A percentile compares a stretch with the other conserved stretches of the same genome.
Evolutionary conservation across 2,888 invertebrate species (phyloP).

Genomic region (Resseliella maxima): DNA sequence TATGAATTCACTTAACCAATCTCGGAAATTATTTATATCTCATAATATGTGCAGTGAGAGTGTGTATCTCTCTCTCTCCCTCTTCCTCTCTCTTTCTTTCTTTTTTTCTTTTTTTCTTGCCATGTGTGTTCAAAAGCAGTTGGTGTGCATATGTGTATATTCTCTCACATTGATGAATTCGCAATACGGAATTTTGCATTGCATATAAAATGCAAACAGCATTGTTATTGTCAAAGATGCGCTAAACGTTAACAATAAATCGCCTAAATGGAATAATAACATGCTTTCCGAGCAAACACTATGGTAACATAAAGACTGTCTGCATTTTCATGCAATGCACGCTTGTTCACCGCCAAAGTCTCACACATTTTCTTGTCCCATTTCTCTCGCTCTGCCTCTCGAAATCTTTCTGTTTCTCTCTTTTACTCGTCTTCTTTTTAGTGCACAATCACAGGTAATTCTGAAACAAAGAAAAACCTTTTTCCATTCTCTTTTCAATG

Average conservation of each 20-base stretch:
- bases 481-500: background rate
- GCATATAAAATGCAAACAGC: constrained; percentile 11
- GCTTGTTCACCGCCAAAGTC: background rate
- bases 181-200: constrained; percentile 22
- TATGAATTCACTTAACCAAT: constrained; percentile 36
- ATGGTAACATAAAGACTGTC: constrained; percentile 21
- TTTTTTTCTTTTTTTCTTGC: background rate
- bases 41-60: too few species aligned
- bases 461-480: constrained; percentile 11
- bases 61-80: too few species aligned
- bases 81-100: too few species aligned
- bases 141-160: background rate
- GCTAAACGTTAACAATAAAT: constrained; percentile 46
- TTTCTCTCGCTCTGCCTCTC: background rate
- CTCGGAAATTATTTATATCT: too few species aligned
- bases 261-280: constrained; percentile 51
- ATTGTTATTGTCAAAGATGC: background rate
- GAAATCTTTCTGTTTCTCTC: too few species aligned
- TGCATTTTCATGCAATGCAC: constrained; percentile 16
- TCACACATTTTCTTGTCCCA: constrained; percentile 23
- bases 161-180: too few species aligned
- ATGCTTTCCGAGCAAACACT: constrained; percentile 39
- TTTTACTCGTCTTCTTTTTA: background rate
- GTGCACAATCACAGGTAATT: constrained; percentile 14
- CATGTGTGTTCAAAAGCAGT: background rate